Evolutionary conservation across 1,140 invertebrate genomes (phyloP).

Genomic region (Nephila pilipes): DNA sequence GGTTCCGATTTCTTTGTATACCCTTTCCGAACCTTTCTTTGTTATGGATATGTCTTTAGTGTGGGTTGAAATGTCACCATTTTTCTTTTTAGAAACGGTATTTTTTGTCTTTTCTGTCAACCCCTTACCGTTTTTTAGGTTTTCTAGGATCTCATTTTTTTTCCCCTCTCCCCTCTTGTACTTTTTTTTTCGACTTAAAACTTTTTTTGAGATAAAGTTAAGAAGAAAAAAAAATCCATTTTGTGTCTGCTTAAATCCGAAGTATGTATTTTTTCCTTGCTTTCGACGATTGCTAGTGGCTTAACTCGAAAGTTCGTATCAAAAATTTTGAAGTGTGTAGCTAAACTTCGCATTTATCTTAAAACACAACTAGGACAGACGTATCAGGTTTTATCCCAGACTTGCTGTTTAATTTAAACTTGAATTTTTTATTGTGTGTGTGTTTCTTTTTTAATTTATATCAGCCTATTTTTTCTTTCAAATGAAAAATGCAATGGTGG

Average conservation of each 20-base stretch:
- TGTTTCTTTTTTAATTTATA: too few relatives aligned
- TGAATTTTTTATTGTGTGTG: too few relatives aligned
- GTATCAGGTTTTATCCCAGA: too few relatives aligned
- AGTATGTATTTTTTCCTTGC: not conserved
- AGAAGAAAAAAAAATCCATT: not conserved
- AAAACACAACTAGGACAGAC: too few relatives aligned
- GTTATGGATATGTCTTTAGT: slow-evolving; percentile 2
- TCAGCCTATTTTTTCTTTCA: too few relatives aligned
- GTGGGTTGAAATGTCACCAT: not conserved
- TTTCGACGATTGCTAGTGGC: not conserved
- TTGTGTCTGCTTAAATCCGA: not conserved
- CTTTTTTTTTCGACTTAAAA: not conserved
- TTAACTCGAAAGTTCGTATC: too few relatives aligned
- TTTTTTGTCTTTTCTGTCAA: not conserved
- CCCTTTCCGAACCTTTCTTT: not conserved
- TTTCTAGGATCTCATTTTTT: too few relatives aligned
- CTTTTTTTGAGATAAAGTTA: not conserved
- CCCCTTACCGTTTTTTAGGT: not conserved
- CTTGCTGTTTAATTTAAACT: too few relatives aligned
- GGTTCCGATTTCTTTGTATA: slow-evolving; percentile 22
- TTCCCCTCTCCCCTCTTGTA: not conserved
- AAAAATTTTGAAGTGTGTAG: too few relatives aligned
- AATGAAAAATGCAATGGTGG: too few relatives aligned
- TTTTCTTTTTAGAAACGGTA: not conserved
- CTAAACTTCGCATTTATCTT: too few relatives aligned